Evolutionary conservation across 2,888 invertebrate genomes (phyloP), one percentile per base, ranked within the genome.

Genomic region (Cepaea hortensis): DNA sequence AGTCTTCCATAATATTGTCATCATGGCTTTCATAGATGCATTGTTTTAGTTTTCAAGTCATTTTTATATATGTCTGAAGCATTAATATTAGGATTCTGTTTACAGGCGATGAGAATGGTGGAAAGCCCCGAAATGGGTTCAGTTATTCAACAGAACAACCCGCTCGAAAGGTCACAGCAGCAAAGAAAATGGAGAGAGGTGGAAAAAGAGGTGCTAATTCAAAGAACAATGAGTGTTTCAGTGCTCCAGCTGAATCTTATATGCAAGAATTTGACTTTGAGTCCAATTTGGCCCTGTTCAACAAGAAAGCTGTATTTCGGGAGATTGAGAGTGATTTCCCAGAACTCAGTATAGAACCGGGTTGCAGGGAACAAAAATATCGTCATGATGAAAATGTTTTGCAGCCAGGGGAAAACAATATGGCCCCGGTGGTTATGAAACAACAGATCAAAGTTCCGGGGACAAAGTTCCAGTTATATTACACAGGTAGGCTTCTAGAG

Each of bases 181-280:
- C 96, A 9, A 95, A 94, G 89, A 95, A 95, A 91, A 95, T 95
- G 89, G 95, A 96, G 35, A 77, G 77, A 77, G 89, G 88, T 7
- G 95, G 93, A 91, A 87, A 96, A 91, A 96, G 97, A 94, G 88
- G 89, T 68, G 86, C 88, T 46, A 90, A 91, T 86, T 89, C 91
- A 61, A 77, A 77, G n/a, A 80, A 86, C 65, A 87, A 48, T 87
- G 96, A 96, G 86, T 97, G 97, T 93, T 97, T 97, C 95, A 97
- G 97, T 61, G 96, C 96, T 7, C 96, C 96, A 75, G 95, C 96
- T 15, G 96, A 96, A 90, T 96, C 96, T 85, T 95, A 96, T 90
- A 94, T 96, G 84, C 81, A 85, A 46, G 98, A 98, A 92, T 98
- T 98, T 95, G 98, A 98, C 95, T 98, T 98, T 95, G 98, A 98